A percentile compares a stretch with the other conserved stretches of the same genome.
Evolutionary conservation across 2,113 vertebrate species (phyloP).

Genomic region (Halichoeres trimaculatus): DNA sequence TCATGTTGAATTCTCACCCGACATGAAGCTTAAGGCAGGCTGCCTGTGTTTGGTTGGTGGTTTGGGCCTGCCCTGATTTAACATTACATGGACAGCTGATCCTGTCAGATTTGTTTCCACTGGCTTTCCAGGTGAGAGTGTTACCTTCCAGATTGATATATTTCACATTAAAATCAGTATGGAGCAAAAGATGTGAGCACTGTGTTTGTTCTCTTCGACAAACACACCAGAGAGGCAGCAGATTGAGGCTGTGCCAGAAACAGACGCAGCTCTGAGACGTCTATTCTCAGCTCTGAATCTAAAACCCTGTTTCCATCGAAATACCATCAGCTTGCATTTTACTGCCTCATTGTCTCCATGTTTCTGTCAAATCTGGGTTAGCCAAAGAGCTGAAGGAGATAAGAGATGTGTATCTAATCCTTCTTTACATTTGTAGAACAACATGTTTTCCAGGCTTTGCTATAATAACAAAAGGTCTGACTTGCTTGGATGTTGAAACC

Average conservation of each 20-base stretch:
- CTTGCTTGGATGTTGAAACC: neutral
- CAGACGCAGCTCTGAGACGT: neutral
- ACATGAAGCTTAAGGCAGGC: no score
- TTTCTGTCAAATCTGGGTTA: neutral
- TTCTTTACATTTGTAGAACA: neutral
- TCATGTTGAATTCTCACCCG: no score
- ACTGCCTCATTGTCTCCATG: neutral
- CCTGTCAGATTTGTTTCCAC: neutral
- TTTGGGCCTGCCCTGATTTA: no score
- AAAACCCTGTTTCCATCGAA: neutral
- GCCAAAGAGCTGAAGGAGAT: neutral
- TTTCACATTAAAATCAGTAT: neutral
- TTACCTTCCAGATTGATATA: neutral
- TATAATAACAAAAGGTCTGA: neutral
- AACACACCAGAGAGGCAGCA: neutral
- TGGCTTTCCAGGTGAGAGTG: neutral
- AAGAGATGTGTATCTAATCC: neutral
- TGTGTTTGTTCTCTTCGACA: neutral
- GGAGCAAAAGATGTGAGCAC: neutral
- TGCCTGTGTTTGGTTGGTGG: no score
- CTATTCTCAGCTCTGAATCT: neutral
- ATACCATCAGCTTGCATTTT: neutral
- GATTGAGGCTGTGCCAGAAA: neutral
- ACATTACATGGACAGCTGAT: neutral
- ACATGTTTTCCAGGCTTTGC: neutral